Evolutionary conservation across 1,140 invertebrate species (phyloP).

Genomic region (Mya arenaria): DNA sequence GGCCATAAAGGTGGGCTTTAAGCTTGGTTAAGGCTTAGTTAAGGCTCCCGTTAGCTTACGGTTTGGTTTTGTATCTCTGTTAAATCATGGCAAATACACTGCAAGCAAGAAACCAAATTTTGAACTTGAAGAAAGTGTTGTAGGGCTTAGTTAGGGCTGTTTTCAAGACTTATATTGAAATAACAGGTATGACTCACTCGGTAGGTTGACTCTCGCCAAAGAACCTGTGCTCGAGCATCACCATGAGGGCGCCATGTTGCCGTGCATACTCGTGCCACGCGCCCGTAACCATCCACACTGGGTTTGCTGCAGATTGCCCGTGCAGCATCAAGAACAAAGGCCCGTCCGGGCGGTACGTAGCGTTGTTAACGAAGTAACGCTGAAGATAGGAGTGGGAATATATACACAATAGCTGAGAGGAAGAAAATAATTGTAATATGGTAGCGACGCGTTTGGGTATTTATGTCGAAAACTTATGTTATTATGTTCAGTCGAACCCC

Average conservation of each 20-base stretch:
- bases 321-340: constrained; percentile 95
- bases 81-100: too few species aligned
- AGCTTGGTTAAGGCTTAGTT: too few species aligned
- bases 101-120: too few species aligned
- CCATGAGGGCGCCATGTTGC: constrained; percentile 86
- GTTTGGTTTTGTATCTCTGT: too few species aligned
- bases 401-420: neutral
- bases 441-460: neutral
- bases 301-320: constrained; percentile 76
- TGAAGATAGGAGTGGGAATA: neutral
- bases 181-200: too few species aligned
- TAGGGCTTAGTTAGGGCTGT: too few species aligned
- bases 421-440: neutral
- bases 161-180: too few species aligned
- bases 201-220: constrained; percentile 95
- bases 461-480: neutral
- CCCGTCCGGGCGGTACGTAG: constrained; percentile 76
- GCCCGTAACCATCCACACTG: constrained; percentile 89
- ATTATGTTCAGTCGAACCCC: too few species aligned
- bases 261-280: constrained; percentile 82
- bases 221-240: constrained; percentile 94
- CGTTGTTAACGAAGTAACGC: constrained; percentile 48
- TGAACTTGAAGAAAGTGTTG: too few species aligned
- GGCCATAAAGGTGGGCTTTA: too few species aligned
- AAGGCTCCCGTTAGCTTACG: too few species aligned